A percentile compares a stretch with the other conserved stretches of the same genome.
These are phyloP conservation scores for Pagetopsis macropterus DNA, from an alignment of 2,797 vertebrate species.

Conservation along the genomic window DNA sequence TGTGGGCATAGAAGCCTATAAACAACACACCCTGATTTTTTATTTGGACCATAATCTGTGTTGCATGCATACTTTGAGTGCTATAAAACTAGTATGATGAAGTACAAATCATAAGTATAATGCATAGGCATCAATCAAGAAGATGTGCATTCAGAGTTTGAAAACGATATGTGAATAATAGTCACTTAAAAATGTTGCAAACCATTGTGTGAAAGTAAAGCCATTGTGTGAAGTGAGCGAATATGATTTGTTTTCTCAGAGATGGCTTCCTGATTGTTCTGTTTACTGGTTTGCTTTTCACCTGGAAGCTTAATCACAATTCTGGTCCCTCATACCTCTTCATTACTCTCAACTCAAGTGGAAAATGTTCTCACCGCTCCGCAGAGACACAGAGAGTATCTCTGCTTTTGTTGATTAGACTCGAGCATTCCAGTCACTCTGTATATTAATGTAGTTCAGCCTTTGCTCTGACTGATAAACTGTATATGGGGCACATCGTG, in stretches of 20 bases:
- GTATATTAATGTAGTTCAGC: conserved; percentile 42
- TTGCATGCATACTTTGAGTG: neutral
- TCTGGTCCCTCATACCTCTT: conserved; percentile 44
- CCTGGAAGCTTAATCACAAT: conserved; percentile 56
- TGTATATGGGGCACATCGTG: neutral
- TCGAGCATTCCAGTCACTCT: conserved; percentile 31
- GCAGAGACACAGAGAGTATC: conserved; percentile 26
- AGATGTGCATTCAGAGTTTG: neutral
- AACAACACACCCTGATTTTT: neutral
- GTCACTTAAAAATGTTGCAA: neutral
- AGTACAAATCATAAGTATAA: neutral
- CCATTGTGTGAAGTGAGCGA: conserved; percentile 21
- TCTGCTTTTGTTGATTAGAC: conserved; percentile 41
- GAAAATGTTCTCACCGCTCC: conserved; percentile 41
- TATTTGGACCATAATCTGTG: neutral
- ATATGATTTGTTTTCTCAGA: conserved; percentile 42
- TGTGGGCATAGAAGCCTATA: no score
- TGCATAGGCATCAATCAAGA: neutral
- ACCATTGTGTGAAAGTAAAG: neutral
- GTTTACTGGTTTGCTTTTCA: conserved; percentile 42
- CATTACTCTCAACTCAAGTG: conserved; percentile 60
- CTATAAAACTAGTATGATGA: neutral
- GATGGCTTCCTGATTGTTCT: conserved; percentile 32
- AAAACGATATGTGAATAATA: neutral
- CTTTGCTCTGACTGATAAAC: conserved; percentile 14